Percentiles rank a stretch among this genome's conserved stretches.
Conservation (phyloP, 1,140 invertebrate species). For the Lordiphosa collinella region DNA sequence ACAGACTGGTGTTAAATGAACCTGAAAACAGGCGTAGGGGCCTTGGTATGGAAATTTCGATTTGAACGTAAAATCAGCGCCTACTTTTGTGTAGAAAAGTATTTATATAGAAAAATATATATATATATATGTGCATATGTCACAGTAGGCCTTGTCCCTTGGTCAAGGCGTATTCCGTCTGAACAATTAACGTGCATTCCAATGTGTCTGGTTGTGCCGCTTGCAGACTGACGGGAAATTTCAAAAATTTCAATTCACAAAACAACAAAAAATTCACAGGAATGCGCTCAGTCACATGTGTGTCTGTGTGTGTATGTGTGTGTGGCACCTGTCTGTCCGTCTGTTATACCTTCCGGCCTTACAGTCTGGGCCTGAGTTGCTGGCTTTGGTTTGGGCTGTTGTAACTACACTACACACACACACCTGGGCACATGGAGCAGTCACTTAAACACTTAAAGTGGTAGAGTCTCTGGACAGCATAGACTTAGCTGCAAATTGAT, state of each 20-base stretch:
- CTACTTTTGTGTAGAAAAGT: too few species aligned
- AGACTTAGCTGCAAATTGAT: too few species aligned
- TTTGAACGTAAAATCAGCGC: too few species aligned
- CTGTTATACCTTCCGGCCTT: slow-evolving; percentile 4
- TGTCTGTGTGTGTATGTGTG: slow-evolving; percentile 11
- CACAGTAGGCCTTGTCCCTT: background rate
- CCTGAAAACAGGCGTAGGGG: too few species aligned
- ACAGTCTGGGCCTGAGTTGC: slow-evolving; percentile 1
- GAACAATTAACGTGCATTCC: slow-evolving; percentile 70
- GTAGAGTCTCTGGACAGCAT: too few species aligned
- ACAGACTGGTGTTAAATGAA: too few species aligned
- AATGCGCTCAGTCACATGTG: slow-evolving; percentile 50
- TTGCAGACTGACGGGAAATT: slow-evolving; percentile 70
- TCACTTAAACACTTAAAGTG: too few species aligned
- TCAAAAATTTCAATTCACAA: slow-evolving; percentile 76
- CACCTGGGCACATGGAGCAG: too few species aligned
- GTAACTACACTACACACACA: background rate
- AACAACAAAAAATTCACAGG: slow-evolving; percentile 49
- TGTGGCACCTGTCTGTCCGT: background rate
- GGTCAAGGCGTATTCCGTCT: background rate
- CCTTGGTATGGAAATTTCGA: too few species aligned
- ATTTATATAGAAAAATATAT: too few species aligned
- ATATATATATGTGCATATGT: too few species aligned
- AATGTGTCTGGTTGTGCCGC: slow-evolving; percentile 51
- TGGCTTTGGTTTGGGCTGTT: too few species aligned